Evolutionary conservation across 2,113 vertebrate species (phyloP), one percentile per base, ranked within the genome.

Genomic region (Crotalus helleri): DNA sequence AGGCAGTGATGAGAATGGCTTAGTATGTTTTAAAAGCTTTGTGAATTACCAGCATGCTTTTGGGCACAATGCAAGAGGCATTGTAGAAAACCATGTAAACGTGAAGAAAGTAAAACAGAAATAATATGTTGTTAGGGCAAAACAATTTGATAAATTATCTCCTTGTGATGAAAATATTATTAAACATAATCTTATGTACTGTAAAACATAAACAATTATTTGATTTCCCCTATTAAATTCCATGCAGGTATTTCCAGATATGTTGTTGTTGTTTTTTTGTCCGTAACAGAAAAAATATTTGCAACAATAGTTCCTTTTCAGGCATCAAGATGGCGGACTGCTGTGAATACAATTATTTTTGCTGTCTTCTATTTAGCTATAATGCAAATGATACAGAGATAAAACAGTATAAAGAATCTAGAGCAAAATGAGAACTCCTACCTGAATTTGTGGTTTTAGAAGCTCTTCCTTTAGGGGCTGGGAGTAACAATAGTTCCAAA

Each of bases 401-500:
- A 46, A 87, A 54, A 15, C 64, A 26, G 46, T 11, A 57, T 33
- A 89, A 69, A 49, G 44, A 54, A 74, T 33, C 10, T 59, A 57
- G 10, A 86, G 64, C 92, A 87, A 94, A 95, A 86, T 24, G 13
- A 64, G 88, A 91, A 55, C 49, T 49, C 33, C 64, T 98, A 98
- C 98, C 98, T 99, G 99, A 97, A 97, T 96, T 99, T 96, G 97
- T 96, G 94, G 98, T 98, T 95, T 99, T 99, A 93, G 98, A 97
- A 61, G 96, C 95, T 97, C 98, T 98, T 97, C 98, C 98, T 96
- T 99, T 99, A 15, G 99, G 98, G 91, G 99, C 98, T 0, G 98
- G 98, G 91, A 99, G 98, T 95, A 99, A 95, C 95, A 99, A 90
- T 97, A 99, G 97, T 95, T 99, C 99, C 93, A 99, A 97, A 95